Percentiles rank a stretch among this genome's conserved stretches.
phyloP scores from a whole-genome alignment of 2,797 vertebrate genomes.

The Rhinichthys osculus region DNA sequence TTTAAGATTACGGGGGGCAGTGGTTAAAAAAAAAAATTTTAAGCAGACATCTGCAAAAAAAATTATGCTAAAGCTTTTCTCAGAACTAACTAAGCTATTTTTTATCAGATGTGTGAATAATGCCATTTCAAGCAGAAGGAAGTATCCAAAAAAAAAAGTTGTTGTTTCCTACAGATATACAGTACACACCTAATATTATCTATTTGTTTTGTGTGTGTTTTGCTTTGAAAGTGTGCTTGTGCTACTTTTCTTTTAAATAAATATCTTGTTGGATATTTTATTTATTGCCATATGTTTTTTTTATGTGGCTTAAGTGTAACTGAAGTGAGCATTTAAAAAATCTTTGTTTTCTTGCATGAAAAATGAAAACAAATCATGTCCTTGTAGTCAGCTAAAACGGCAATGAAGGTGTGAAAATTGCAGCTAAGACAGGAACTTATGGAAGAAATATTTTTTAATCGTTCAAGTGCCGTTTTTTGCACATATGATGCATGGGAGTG shows the following conservation, averaged over 20 bases:
- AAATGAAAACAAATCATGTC: neutral
- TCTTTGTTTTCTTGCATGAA: neutral
- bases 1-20: slow-evolving; percentile 25
- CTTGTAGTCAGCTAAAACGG: neutral
- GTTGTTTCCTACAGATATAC: no score
- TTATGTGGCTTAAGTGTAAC: neutral
- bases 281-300: no score
- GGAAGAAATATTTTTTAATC: slow-evolving; percentile 31
- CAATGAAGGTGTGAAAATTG: slow-evolving; percentile 6
- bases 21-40: slow-evolving; percentile 1
- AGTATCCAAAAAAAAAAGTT: no score
- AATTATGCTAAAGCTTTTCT: neutral
- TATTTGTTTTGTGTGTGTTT: no score
- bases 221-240: no score
- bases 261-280: neutral
- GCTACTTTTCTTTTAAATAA: no score
- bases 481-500: slow-evolving; percentile 18
- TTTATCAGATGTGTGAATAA: no score
- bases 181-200: no score
- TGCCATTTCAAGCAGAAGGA: no score
- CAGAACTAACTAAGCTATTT: no score
- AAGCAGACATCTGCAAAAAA: neutral
- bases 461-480: slow-evolving; percentile 1
- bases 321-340: no score
- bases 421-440: neutral